Base-by-base conservation (phyloP, 2,888 invertebrate species). In the Drosophila lacicola region DNA sequence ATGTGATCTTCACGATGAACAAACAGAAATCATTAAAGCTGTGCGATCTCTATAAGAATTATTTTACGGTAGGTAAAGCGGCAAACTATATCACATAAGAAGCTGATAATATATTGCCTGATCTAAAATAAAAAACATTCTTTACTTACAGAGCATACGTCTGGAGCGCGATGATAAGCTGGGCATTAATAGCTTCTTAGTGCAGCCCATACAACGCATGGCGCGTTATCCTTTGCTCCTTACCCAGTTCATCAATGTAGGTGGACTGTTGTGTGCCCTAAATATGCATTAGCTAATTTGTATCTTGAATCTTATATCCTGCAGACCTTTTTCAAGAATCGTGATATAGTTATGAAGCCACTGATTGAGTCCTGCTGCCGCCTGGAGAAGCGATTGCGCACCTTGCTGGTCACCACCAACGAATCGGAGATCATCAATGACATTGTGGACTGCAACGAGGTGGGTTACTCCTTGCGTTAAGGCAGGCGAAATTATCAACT, bases 1-100 rank as follows among this genome's bases (percentile, higher is more conserved):
- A 92, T 61, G 91, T 92, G 21, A 88, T 92, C 60, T 92, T 92
- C 60, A 92, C 92, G 14, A 92, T 92, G 88, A 92, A 92, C 75
- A 92, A 92, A 60, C 90, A 92, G 64, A 88, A 91, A 61, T 92
- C 92, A 1, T 73, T 92, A 19, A 91, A 91, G 63, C 70, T 92
- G 34, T 92, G 92, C 67, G 91, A 92, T 81, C 74, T 87, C 49
- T 90, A 91, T 46, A 91, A 90, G 58, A 90, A 90, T 10, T 92
- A 91, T 63, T 92, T 92, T 75, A 91, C 91, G 78, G 92, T 92
- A 62, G 65, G 84, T 50, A 10, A 13, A 13, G 2, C 11, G 37
- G 10, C 2, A n/a, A n/a, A n/a, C 3, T 41, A 5, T 36, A 13
- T 36, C 36, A 4, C 36, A 11, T 11, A 3, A 11, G 11, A 11